Base-by-base conservation (phyloP, 2,888 invertebrate species). In the Chloroclystis v-ata region DNA sequence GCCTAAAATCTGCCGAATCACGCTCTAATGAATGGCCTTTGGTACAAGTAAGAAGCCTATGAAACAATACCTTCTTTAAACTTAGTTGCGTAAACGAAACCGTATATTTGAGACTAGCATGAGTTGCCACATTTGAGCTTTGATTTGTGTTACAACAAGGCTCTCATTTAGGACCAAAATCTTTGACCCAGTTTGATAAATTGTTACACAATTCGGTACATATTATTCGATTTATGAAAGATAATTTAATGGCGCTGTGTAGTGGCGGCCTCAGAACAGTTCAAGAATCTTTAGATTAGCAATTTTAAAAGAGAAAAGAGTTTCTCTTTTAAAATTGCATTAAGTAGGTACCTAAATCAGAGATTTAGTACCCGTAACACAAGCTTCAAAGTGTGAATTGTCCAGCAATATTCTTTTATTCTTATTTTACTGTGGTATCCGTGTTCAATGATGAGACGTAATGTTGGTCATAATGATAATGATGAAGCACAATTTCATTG, bases 1-100 rank as follows among this genome's bases (percentile, higher is more conserved):
- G 46, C 50, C 24, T 20, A 33, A 52, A 61, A 60, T 61, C 47
- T 39, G 75, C 65, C 44, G 62, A 74, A 58, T 75, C 75, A 75
- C 43, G 60, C 56, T 59, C 65, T 66, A 57, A 65, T 54, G 55
- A 50, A 40, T 39, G 32, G 50, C 16, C 16, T 54, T 43, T 60
- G 69, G 69, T 49, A 20, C 49, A 67, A 65, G 61, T 51, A 8
- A 60, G 9, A 40, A 55, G 44, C 42, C 12, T 33, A 43, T 29
- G 12, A 41, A 51, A 45, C 42, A 60, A 54, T 56, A 44, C 29
- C 16, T 37, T 35, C 56, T 56, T 37, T 7, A 47, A 39, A 40
- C 8, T 20, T 7, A 0, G 30, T 42, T 46, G 38, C 39, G 30
- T 50, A 30, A 46, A 13, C 28, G 24, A 35, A 12, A 42, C 5